Evolutionary conservation across 2,888 invertebrate genomes (phyloP).

Genomic region (Acanthosepion pharaonis): DNA sequence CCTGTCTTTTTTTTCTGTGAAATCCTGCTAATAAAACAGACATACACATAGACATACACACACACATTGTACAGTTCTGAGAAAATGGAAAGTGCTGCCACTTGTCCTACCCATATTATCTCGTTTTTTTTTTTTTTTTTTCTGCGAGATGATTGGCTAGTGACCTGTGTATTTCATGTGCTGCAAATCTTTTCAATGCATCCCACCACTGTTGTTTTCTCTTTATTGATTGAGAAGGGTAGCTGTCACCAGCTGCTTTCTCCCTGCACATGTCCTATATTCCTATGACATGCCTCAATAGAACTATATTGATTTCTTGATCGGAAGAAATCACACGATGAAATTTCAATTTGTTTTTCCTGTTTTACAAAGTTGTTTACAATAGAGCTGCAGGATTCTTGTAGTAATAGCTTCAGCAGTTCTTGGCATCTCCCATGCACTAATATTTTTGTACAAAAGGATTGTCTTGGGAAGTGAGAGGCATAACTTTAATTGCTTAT

Average conservation of each 20-base stretch:
- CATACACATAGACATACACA: neutral
- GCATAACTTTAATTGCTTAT: neutral
- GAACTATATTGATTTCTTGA: neutral
- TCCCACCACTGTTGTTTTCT: neutral
- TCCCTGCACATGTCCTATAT: neutral
- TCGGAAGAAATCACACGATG: neutral
- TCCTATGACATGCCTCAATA: neutral
- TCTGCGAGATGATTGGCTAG: neutral
- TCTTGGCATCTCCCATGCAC: too few species aligned
- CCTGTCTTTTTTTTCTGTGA: neutral
- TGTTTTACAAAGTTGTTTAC: slow-evolving; percentile 2
- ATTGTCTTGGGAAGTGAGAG: too few species aligned
- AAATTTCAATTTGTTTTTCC: slow-evolving; percentile 33
- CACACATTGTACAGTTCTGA: neutral
- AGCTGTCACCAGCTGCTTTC: neutral
- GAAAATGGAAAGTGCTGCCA: neutral
- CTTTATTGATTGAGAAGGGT: neutral
- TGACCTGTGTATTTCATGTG: neutral
- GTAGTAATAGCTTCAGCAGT: neutral
- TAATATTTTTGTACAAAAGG: too few species aligned
- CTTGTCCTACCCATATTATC: neutral
- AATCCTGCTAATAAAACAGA: neutral
- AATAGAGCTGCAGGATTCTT: neutral
- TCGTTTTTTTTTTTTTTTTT: neutral
- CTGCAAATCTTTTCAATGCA: neutral